Conservation (phyloP, 2,113 vertebrate species). For the Peromyscus maniculatus region DNA sequence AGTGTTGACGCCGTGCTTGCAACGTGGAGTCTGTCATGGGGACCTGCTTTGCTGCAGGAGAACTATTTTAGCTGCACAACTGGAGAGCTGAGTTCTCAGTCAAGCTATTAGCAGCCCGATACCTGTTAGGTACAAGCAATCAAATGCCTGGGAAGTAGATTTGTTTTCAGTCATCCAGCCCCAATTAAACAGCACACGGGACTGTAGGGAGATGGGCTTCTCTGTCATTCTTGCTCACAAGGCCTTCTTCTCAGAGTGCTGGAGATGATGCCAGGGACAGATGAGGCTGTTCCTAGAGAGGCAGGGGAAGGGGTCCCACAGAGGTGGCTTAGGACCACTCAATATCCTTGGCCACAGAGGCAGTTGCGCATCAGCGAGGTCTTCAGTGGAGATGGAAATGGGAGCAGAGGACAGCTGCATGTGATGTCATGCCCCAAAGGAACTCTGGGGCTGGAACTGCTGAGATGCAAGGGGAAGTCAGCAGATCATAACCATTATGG, state of each 20-base stretch:
- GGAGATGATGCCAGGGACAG: neutral
- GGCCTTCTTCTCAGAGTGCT: neutral
- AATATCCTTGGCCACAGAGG: neutral
- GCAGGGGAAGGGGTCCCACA: neutral
- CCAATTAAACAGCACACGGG: neutral
- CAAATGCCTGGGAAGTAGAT: neutral
- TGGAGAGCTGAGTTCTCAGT: neutral
- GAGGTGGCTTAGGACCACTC: neutral
- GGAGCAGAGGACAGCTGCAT: neutral
- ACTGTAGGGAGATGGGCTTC: too few species aligned
- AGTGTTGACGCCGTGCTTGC: neutral
- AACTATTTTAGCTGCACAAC: neutral
- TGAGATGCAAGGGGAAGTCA: neutral
- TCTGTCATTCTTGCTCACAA: neutral
- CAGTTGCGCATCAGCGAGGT: neutral
- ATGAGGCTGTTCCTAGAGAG: neutral
- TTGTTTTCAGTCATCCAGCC: neutral
- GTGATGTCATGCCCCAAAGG: neutral
- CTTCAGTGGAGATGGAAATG: neutral
- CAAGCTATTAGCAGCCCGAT: neutral
- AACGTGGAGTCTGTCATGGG: accelerated
- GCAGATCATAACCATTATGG: neutral
- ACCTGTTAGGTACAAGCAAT: neutral
- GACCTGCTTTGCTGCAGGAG: neutral
- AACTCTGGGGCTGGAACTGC: neutral